These are phyloP conservation scores for Diarsia rubi DNA, from an alignment of 2,888 invertebrate species.

Conservation along the genomic window DNA sequence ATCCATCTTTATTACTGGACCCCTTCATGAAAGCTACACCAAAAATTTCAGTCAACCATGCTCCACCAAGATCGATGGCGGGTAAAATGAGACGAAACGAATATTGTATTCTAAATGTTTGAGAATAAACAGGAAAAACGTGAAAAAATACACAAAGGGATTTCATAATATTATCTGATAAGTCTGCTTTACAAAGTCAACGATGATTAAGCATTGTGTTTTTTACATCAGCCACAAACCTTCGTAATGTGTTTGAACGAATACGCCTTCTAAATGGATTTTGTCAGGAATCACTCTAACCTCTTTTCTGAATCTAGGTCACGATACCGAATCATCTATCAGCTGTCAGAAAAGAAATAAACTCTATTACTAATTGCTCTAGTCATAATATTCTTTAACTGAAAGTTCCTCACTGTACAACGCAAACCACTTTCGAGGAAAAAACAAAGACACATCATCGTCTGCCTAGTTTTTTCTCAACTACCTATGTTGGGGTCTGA, in stretches of 20 bases:
- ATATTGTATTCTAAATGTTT: conserved; percentile 37
- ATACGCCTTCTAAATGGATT: conserved; percentile 25
- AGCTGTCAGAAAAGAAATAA: not conserved
- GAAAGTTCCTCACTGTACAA: not conserved
- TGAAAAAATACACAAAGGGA: conserved; percentile 43
- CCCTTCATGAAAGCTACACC: conserved; percentile 11
- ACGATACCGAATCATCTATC: conserved; percentile 18
- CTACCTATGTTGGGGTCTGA: too few species aligned
- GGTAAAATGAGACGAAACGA: conserved; percentile 34
- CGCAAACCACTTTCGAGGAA: conserved; percentile 2
- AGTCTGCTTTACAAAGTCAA: conserved; percentile 39
- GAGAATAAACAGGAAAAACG: conserved; percentile 43
- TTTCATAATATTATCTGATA: conserved; percentile 44
- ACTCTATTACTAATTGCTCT: not conserved
- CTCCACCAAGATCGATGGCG: conserved; percentile 29
- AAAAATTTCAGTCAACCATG: conserved; percentile 8
- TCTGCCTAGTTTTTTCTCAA: too few species aligned
- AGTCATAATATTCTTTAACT: not conserved
- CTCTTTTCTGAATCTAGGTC: not conserved
- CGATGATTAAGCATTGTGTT: conserved; percentile 46
- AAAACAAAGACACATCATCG: conserved; percentile 27
- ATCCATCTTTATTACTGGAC: conserved; percentile 36
- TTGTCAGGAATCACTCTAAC: conserved; percentile 16
- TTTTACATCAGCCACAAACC: conserved; percentile 34
- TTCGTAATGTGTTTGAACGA: conserved; percentile 26